A percentile compares a stretch with the other conserved stretches of the same genome.
Evolutionary conservation across 2,113 vertebrate species (phyloP).

Genomic region (Nothobranchius kuhntae): DNA sequence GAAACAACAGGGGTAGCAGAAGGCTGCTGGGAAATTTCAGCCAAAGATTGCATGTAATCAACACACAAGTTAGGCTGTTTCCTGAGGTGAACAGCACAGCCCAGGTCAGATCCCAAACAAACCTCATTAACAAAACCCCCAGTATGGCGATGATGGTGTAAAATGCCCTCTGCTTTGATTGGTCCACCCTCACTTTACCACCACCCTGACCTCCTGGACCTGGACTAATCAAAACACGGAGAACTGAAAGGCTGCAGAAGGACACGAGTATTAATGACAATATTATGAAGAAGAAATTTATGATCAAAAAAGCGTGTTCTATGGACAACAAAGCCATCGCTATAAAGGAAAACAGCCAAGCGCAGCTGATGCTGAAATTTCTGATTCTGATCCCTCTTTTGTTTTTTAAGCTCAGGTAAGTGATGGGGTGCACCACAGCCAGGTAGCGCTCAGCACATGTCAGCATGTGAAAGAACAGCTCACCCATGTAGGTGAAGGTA

Average conservation of each 20-base stretch:
- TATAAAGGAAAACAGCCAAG: not conserved
- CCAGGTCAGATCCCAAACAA: not conserved
- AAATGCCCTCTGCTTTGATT: constrained; percentile 12
- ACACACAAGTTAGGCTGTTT: not conserved
- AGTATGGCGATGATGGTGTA: not conserved
- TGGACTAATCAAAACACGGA: constrained; percentile 2
- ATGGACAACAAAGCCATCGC: not conserved
- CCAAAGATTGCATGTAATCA: not conserved
- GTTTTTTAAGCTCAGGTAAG: constrained; percentile 1
- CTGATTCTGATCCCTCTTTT: not conserved
- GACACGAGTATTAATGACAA: not conserved
- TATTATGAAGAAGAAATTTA: not conserved
- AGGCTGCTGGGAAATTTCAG: constrained; percentile 10
- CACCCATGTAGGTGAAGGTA: not conserved
- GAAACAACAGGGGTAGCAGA: constrained; percentile 8
- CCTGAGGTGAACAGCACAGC: not conserved
- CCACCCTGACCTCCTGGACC: not conserved
- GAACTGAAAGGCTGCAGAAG: constrained; percentile 12
- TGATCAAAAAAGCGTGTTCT: not conserved
- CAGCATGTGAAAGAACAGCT: constrained; percentile 9
- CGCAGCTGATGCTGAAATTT: constrained; percentile 3
- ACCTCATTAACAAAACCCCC: not conserved
- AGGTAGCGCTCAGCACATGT: constrained; percentile 12
- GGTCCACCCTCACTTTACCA: not conserved
- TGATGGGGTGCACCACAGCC: constrained; percentile 14